Evolutionary conservation across 1,140 invertebrate species (phyloP), one percentile per base, ranked within the genome.

Genomic region (Hylaeus volcanicus): DNA sequence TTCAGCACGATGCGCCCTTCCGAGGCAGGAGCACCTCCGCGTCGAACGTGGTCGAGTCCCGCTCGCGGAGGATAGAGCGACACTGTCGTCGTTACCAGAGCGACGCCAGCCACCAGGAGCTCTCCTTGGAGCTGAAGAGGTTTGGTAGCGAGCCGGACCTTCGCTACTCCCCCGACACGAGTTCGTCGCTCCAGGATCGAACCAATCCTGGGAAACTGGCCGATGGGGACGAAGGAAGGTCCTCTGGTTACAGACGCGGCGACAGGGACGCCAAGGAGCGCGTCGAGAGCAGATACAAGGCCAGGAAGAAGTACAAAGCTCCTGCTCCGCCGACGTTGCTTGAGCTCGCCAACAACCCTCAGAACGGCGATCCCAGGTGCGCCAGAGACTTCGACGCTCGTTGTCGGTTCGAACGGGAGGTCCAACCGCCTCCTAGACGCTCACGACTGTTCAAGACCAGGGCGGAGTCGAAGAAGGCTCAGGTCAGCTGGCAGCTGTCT

Each of bases 61-160:
- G 88, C 26, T 43, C 85, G 6, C 74, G 84, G 11, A 83, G 65
- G 61, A 69, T 60, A 70, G 85, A 87, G 1, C 84, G 89, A 1
- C 85, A 86, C 48, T 88, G 86, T 41, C 88, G 89, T 48, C 84
- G 88, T 4, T 89, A 89, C 69, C 88, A 87, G 5, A 70, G 66
- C 37, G 88, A 88, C 41, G 43, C 78, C n/a, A 85, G 71, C 51
- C 80, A 51, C 65, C 12, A 26, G 39, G 39, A 39, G 39, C 26
- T n/a, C 78, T 37, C 15, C 80, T 70, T 83, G 43, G 88, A 90
- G 14, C 45, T 89, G 6, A 91, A 92, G 66, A 94, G 94, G 83
- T 97, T 96, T 89, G 96, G 95, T 15, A 96, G 96, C 66, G 96
- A 96, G 90, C 96, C 96, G 8, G 96, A 97, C 89, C 89, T 97